A percentile compares a stretch with the other conserved stretches of the same genome.
These are phyloP conservation scores for Anarhynchus alexandrinus DNA, from an alignment of 2,113 vertebrate species.

Conservation along the genomic window DNA sequence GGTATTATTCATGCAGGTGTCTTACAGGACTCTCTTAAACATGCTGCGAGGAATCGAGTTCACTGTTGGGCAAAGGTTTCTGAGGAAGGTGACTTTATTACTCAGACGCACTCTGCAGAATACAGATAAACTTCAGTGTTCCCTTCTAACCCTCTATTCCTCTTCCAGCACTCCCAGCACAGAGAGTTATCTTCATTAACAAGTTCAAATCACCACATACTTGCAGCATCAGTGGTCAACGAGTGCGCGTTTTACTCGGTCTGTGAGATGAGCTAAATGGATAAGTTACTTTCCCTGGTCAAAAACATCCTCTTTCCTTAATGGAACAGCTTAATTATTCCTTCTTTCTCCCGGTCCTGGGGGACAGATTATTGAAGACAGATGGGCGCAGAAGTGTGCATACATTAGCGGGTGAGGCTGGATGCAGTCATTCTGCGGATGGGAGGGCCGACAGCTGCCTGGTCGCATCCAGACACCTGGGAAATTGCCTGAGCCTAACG, in stretches of 20 bases:
- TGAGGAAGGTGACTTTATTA: conserved; percentile 61
- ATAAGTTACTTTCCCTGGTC: not conserved
- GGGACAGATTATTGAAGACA: conserved; percentile 58
- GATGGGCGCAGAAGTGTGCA: conserved; percentile 39
- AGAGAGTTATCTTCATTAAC: conserved; percentile 28
- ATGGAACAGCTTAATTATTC: conserved; percentile 55
- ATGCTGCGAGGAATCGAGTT: conserved; percentile 25
- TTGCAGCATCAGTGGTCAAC: not conserved
- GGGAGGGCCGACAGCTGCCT: not conserved
- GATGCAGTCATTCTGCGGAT: rapidly evolving
- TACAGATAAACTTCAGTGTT: conserved; percentile 50
- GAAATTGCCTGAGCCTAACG: not conserved
- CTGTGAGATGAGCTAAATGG: not conserved
- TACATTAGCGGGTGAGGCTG: not conserved
- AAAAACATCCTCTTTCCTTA: conserved; percentile 12
- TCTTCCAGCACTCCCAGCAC: not conserved
- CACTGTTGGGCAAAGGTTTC: conserved; percentile 63
- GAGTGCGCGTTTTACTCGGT: rapidly evolving
- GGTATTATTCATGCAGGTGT: conserved; percentile 46
- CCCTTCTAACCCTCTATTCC: not conserved
- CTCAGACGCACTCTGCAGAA: conserved; percentile 27
- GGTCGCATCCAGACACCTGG: not conserved
- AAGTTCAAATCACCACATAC: not conserved
- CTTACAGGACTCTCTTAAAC: conserved; percentile 43
- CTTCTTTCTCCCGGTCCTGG: not conserved